phyloP scores from a whole-genome alignment of 2,888 invertebrate genomes.

The Xanthostigma xanthostigma region DNA sequence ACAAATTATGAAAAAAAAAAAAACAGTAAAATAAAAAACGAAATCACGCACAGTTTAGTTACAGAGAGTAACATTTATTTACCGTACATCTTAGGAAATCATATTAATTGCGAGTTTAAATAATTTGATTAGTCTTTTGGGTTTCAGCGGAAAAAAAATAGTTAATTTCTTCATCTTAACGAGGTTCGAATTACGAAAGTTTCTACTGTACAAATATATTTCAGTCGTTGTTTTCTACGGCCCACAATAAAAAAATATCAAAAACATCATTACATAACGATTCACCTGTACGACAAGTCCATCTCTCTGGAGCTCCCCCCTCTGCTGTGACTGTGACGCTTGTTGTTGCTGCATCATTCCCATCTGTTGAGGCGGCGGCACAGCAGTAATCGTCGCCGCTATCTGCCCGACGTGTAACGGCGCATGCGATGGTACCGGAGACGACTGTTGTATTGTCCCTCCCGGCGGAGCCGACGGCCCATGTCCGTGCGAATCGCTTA shows the following conservation, averaged over 20 bases:
- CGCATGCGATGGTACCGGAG: slow-evolving; percentile 14
- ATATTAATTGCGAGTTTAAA: too few species aligned
- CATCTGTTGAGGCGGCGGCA: slow-evolving; percentile 26
- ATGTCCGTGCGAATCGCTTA: slow-evolving; percentile 30
- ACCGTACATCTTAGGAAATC: too few species aligned
- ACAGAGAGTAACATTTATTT: too few species aligned
- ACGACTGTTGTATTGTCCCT: slow-evolving; percentile 9
- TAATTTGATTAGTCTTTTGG: too few species aligned
- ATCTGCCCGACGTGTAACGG: slow-evolving; percentile 27
- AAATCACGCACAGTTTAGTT: too few species aligned
- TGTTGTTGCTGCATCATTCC: slow-evolving; percentile 15
- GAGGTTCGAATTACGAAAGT: too few species aligned
- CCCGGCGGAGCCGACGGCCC: slow-evolving; percentile 10
- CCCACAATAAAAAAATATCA: not conserved
- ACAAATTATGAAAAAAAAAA: too few species aligned
- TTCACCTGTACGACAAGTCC: slow-evolving; percentile 46
- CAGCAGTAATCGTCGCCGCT: slow-evolving; percentile 53
- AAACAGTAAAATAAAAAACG: too few species aligned
- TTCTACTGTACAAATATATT: not conserved
- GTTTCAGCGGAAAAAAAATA: too few species aligned
- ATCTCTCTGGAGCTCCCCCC: slow-evolving; percentile 25
- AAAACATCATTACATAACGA: not conserved
- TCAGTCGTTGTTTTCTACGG: not conserved
- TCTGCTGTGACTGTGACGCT: slow-evolving; percentile 14
- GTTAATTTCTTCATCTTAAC: too few species aligned